Conservation (phyloP, 2,888 invertebrate species). For the Lasioglossum zephyrum region DNA sequence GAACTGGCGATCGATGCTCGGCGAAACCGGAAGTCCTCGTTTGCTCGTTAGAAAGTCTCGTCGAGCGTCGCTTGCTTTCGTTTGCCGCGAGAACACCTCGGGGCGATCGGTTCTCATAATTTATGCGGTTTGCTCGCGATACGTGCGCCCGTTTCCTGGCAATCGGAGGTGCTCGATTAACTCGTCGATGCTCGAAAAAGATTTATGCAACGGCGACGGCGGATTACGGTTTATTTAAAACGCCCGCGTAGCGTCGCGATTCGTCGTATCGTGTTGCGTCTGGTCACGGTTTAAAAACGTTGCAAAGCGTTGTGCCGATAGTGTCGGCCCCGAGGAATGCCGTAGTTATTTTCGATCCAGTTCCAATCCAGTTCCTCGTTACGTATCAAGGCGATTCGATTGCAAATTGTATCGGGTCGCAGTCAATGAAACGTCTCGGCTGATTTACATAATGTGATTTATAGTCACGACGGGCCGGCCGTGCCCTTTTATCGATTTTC, state of each 20-base stretch:
- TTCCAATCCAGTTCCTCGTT: constrained; percentile 59
- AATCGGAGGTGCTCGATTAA: constrained; percentile 52
- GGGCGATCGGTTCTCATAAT: constrained; percentile 37
- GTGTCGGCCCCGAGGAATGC: constrained; percentile 45
- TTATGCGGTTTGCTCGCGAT: constrained; percentile 32
- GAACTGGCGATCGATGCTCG: constrained; percentile 25
- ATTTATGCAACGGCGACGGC: constrained; percentile 43
- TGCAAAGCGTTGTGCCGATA: constrained; percentile 37
- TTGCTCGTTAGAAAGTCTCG: constrained; percentile 25
- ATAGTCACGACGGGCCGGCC: neutral
- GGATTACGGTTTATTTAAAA: constrained; percentile 58
- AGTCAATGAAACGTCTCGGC: constrained; percentile 58
- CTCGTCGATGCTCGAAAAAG: constrained; percentile 52
- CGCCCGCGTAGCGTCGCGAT: constrained; percentile 21
- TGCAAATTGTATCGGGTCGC: constrained; percentile 55
- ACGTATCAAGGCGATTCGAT: constrained; percentile 43
- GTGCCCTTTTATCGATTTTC: constrained; percentile 39
- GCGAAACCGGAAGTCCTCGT: constrained; percentile 19
- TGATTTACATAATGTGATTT: constrained; percentile 59
- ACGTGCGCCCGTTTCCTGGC: constrained; percentile 20
- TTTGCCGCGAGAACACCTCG: constrained; percentile 23
- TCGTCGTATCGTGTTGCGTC: constrained; percentile 28
- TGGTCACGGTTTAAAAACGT: constrained; percentile 61
- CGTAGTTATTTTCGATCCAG: constrained; percentile 60
- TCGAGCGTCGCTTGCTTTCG: constrained; percentile 31